These are phyloP conservation scores for Rynchops niger DNA, from an alignment of 2,113 vertebrate species.

Conservation along the genomic window DNA sequence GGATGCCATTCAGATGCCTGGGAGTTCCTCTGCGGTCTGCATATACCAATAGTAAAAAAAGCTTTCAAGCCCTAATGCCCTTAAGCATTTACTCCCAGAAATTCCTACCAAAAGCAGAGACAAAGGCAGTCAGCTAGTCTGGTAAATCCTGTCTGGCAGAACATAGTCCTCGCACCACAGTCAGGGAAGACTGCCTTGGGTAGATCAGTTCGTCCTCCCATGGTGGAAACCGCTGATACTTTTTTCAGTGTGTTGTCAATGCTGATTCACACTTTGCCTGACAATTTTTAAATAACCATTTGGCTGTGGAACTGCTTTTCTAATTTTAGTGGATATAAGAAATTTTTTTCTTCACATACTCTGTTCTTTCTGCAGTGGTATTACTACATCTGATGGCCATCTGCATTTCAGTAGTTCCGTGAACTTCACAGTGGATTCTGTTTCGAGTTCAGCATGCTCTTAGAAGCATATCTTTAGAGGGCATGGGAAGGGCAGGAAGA, in stretches of 20 bases:
- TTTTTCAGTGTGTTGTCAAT: neutral
- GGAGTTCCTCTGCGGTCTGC: neutral
- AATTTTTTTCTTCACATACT: neutral
- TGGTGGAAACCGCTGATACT: neutral
- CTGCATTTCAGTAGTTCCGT: neutral
- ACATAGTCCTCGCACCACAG: neutral
- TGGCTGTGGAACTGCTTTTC: neutral
- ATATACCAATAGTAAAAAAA: neutral
- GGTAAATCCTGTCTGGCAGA: neutral
- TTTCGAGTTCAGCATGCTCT: neutral
- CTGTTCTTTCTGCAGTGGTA: neutral
- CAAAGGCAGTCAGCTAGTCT: neutral
- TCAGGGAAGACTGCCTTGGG: neutral
- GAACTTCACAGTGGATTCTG: neutral
- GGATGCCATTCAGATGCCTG: neutral
- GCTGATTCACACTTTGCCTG: neutral
- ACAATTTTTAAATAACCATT: neutral
- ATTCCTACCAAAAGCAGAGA: neutral
- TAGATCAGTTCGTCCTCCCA: neutral
- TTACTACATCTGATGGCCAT: neutral
- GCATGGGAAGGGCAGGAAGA: neutral
- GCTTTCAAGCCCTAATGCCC: neutral
- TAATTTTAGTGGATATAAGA: neutral
- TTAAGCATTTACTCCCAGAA: neutral
- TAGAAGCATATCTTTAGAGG: neutral